Evolutionary conservation across 2,797 vertebrate genomes (phyloP).

Genomic region (Delichon dasypus): DNA sequence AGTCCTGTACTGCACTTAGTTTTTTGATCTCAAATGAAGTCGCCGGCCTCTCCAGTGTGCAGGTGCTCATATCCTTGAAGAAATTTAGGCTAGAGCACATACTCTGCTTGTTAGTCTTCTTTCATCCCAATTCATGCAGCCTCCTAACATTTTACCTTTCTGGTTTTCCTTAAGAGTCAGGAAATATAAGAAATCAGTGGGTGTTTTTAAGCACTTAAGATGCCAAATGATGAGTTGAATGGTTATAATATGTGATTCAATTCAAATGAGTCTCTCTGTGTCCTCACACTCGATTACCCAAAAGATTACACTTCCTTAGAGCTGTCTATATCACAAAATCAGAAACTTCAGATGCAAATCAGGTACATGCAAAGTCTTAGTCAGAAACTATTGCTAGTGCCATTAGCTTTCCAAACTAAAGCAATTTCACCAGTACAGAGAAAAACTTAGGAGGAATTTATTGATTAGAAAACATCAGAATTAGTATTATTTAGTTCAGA

Average conservation of each 20-base stretch:
- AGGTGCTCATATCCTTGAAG: background rate
- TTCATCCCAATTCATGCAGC: background rate
- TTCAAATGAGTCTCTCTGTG: background rate
- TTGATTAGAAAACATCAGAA: background rate
- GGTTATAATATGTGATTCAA: slow-evolving; percentile 34
- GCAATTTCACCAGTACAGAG: background rate
- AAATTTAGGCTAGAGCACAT: background rate
- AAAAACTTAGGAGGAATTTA: background rate
- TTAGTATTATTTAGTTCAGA: background rate
- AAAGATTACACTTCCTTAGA: background rate
- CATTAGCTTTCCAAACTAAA: background rate
- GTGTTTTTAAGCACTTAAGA: slow-evolving; percentile 19
- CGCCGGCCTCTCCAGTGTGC: background rate
- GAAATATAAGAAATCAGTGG: slow-evolving; percentile 28
- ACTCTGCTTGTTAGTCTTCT: background rate
- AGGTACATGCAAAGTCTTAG: background rate
- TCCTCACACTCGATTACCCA: background rate
- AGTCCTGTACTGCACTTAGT: background rate
- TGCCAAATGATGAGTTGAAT: slow-evolving; percentile 27
- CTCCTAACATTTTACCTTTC: background rate
- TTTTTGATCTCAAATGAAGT: background rate
- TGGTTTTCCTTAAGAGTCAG: slow-evolving; percentile 7
- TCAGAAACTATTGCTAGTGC: background rate
- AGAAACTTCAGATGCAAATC: background rate
- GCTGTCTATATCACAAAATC: background rate